Conservation (phyloP, 2,113 vertebrate species). For the Camarhynchus parvulus region DNA sequence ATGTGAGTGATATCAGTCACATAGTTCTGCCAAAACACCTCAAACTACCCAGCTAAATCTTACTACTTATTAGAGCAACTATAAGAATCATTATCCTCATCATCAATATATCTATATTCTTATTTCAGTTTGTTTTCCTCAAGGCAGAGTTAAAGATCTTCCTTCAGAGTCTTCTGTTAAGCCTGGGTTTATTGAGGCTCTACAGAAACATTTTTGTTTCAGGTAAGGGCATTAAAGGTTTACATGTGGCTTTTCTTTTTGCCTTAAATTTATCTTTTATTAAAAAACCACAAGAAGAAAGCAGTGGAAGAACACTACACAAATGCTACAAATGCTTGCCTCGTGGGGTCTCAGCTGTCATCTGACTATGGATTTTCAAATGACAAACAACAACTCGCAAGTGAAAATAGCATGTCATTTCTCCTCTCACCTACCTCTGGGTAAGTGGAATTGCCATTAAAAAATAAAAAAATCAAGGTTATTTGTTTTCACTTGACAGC, state of each 20-base stretch:
- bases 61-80: neutral
- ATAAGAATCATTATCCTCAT: neutral
- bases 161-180: neutral
- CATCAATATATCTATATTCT: neutral
- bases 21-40: neutral
- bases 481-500: constrained; percentile 38
- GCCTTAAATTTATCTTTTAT: neutral
- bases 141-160: neutral
- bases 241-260: neutral
- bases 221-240: neutral
- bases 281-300: neutral
- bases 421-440: neutral
- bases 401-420: constrained; percentile 21
- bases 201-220: neutral
- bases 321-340: neutral
- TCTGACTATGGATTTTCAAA: neutral
- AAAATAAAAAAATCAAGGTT: neutral
- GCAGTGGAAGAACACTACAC: neutral
- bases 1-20: neutral
- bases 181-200: neutral
- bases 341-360: neutral
- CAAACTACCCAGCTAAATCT: neutral
- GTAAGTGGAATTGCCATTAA: constrained; percentile 24
- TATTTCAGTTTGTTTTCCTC: neutral
- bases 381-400: neutral